These are phyloP conservation scores for Lysandra coridon DNA, from an alignment of 2,888 invertebrate genomes.

Conservation along the genomic window DNA sequence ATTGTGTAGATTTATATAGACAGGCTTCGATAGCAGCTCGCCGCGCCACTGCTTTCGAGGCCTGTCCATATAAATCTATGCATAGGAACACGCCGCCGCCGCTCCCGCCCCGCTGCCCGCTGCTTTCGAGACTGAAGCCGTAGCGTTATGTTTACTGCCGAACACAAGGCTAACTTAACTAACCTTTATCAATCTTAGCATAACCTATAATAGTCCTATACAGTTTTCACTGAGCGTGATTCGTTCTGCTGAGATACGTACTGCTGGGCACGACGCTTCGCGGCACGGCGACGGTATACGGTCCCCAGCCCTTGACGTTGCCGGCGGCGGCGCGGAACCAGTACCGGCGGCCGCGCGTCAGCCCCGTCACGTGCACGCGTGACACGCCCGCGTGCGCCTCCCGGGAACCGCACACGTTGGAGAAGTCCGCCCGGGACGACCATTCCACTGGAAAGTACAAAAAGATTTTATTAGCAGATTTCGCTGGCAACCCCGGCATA, in stretches of 20 bases:
- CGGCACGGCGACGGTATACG: conserved; percentile 87
- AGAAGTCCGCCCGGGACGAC: conserved; percentile 93
- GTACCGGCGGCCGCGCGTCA: conserved; percentile 92
- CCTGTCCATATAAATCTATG: too few relatives aligned
- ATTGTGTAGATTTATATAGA: too few relatives aligned
- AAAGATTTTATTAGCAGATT: too few relatives aligned
- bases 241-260: conserved; percentile 69
- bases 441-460: conserved; percentile 88
- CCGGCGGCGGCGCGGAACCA: conserved; percentile 96
- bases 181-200: too few relatives aligned
- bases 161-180: too few relatives aligned
- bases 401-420: conserved; percentile 88
- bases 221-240: background rate
- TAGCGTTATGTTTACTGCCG: too few relatives aligned
- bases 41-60: too few relatives aligned
- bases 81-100: too few relatives aligned
- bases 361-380: conserved; percentile 80
- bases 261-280: conserved; percentile 94
- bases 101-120: too few relatives aligned
- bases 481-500: too few relatives aligned
- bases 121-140: too few relatives aligned
- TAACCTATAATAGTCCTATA: background rate
- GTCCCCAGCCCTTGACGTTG: conserved; percentile 95
- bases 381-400: conserved; percentile 79
- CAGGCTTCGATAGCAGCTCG: too few relatives aligned